Base-by-base conservation (phyloP, 2,113 vertebrate genomes). In the Polypterus senegalus region DNA sequence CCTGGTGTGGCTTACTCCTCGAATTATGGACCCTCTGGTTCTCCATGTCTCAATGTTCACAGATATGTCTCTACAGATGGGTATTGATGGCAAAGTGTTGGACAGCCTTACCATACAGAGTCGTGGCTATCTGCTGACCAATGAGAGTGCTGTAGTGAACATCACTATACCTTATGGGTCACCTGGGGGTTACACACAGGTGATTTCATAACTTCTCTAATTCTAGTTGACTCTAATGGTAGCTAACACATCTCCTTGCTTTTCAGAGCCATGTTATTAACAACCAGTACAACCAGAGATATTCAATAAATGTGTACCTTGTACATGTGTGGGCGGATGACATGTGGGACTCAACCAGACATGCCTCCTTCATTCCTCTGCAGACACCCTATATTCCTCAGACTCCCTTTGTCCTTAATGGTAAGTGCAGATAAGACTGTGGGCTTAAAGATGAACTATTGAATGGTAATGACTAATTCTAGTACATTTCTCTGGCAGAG, bases 321-420 rank as follows among this genome's bases (percentile, higher is more conserved):
- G 61, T 70, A 71, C 73, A 70, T 43, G 68, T 70, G 63, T 81
- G 73, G 75, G 63, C 65, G 63, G 77, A 81, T 43, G 61, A 68
- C 7, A 67, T 49, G 7, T 76, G 74, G 73, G 70, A 67, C 48
- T 62, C 73, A 6, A 73, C 75, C 1, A 71, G 76, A 49, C 71
- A 73, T 48, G 66, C 73, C 59, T 67, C 64, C 62, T 63, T 77
- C 63, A 66, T 67, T 62, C 66, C 60, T 47, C 69, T 77, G 1
- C 48, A 48, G 62, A 71, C 73, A 7, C 69, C 69, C 46, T 51
- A 69, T 54, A 46, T 76, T n/a, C 73, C 74, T 8, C 58, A 54
- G 57, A 62, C 48, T 7, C 71, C 55, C 27, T 4, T 56, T 44
- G 8, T 81, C 59, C 70, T 52, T 64, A 62, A 67, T 47, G 57